A percentile compares a stretch with the other conserved stretches of the same genome.
Conservation (phyloP, 2,888 invertebrate genomes). For the Thera obeliscata region DNA sequence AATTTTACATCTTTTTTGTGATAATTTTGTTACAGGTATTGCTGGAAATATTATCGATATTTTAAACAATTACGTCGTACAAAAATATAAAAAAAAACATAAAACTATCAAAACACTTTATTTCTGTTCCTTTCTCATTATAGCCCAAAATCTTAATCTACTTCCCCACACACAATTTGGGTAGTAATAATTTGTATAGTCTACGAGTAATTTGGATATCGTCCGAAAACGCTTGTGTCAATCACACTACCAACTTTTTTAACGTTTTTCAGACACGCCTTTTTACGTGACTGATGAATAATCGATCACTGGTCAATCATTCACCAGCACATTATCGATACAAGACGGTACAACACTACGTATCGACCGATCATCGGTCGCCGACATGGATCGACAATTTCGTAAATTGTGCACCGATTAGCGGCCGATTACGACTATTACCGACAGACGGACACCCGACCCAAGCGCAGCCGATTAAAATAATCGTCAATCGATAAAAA, state of each 20-base stretch:
- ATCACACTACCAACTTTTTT: background rate
- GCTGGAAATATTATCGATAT: constrained; percentile 69
- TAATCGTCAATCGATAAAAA: constrained; percentile 82
- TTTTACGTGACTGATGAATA: background rate
- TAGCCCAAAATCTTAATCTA: too few relatives aligned
- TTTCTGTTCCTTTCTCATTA: too few relatives aligned
- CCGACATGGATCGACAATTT: constrained; percentile 84
- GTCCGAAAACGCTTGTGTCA: background rate
- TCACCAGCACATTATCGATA: constrained; percentile 53
- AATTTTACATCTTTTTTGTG: constrained; percentile 79
- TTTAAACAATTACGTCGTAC: constrained; percentile 1
- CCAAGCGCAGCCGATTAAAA: constrained; percentile 75
- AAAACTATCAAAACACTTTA: too few relatives aligned
- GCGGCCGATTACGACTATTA: constrained; percentile 83
- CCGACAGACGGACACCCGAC: constrained; percentile 82
- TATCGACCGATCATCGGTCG: constrained; percentile 71
- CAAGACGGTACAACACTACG: constrained; percentile 64
- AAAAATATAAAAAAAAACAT: background rate
- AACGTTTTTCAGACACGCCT: background rate
- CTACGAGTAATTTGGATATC: background rate
- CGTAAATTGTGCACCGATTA: constrained; percentile 84
- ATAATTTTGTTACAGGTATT: constrained; percentile 73
- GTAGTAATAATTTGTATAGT: too few relatives aligned
- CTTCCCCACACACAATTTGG: background rate
- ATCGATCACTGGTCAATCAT: constrained; percentile 20